Evolutionary conservation across 2,113 vertebrate genomes (phyloP).

Genomic region (Corydoras maculifer): DNA sequence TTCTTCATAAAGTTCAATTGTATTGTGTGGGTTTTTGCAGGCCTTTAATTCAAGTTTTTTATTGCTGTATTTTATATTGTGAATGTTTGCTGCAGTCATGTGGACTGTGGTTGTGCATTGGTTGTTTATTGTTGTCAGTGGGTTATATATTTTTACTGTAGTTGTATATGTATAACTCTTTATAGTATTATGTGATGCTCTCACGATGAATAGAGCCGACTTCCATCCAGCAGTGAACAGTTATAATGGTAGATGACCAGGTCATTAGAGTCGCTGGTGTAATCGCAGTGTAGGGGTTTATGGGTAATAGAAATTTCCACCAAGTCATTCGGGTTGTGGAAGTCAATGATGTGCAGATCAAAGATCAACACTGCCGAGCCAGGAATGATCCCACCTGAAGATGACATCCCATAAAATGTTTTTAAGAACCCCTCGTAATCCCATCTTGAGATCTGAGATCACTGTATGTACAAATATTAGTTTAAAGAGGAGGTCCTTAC

Average conservation of each 20-base stretch:
- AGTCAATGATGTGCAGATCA: conserved; percentile 83
- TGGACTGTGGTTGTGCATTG: no score
- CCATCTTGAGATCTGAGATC: no score
- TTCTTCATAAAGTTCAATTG: no score
- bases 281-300: conserved; percentile 73
- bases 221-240: conserved; percentile 87
- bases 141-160: neutral
- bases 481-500: conserved; percentile 56
- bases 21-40: no score
- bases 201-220: conserved; percentile 88
- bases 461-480: neutral
- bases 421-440: neutral
- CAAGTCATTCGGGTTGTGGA: conserved; percentile 84
- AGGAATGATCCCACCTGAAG: conserved; percentile 63
- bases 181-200: conserved; percentile 42
- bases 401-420: neutral
- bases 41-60: no score
- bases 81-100: no score
- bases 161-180: neutral
- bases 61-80: no score
- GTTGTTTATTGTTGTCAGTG: neutral
- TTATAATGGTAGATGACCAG: conserved; percentile 89
- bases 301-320: conserved; percentile 67
- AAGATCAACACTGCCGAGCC: conserved; percentile 84
- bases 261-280: conserved; percentile 70